These are phyloP conservation scores for Zoanthus sansibaricus DNA, from an alignment of 92 coral and sea anemone species.

Conservation along the genomic window DNA sequence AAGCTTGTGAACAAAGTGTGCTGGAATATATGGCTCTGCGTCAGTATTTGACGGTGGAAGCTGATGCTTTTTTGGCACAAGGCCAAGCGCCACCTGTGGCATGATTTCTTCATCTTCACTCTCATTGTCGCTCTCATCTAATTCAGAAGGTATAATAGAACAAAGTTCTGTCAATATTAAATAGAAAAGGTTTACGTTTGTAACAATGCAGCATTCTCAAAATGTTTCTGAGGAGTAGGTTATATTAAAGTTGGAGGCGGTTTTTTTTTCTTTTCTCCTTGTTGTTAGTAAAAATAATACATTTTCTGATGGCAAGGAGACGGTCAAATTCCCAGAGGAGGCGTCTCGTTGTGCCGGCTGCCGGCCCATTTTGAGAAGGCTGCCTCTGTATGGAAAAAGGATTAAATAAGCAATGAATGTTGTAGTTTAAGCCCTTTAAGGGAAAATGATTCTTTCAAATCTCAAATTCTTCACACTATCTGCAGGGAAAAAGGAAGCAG, in stretches of 20 bases:
- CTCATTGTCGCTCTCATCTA: constrained; percentile 52
- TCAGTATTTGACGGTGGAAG: constrained; percentile 48
- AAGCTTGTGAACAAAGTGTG: constrained; percentile 73
- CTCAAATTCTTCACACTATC: neutral
- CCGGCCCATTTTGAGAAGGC: no score
- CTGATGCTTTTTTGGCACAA: constrained; percentile 75
- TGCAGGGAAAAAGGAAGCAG: constrained; percentile 66
- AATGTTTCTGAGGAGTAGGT: no score
- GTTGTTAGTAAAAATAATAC: no score
- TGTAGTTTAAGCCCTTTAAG: neutral
- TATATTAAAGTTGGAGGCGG: no score
- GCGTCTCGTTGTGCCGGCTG: no score
- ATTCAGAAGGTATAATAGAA: neutral
- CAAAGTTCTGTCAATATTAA: no score
- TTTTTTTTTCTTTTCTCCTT: no score
- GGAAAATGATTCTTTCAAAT: neutral
- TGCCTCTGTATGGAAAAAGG: neutral
- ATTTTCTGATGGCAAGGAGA: no score
- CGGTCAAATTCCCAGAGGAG: no score
- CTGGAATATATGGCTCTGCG: constrained; percentile 55
- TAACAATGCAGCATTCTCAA: no score
- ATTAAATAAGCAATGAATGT: neutral
- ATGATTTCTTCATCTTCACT: constrained; percentile 63
- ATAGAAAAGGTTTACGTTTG: no score
- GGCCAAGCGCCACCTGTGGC: constrained; percentile 89